phyloP scores from a whole-genome alignment of 2,113 vertebrate species.

The Ptilonorhynchus violaceus region DNA sequence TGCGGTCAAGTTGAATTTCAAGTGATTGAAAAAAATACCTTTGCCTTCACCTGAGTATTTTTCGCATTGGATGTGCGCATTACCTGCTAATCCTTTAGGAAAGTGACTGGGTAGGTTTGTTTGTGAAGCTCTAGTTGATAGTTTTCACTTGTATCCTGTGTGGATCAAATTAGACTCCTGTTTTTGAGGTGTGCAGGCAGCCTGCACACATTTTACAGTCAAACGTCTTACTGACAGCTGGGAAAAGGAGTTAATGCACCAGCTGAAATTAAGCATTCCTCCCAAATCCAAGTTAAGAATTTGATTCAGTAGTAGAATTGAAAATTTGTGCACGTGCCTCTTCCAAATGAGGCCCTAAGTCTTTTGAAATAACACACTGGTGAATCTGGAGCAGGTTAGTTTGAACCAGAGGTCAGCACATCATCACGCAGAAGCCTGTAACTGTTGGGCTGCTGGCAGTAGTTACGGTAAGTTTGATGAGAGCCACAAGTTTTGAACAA shows the following conservation, averaged over 20 bases:
- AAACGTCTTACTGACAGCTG: not conserved
- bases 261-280: not conserved
- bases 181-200: not conserved
- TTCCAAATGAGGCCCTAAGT: not conserved
- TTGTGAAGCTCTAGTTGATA: not conserved
- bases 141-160: not conserved
- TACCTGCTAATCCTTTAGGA: not conserved
- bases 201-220: not conserved
- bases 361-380: rapidly evolving
- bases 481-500: not conserved
- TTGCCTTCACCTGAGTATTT: not conserved
- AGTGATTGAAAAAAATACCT: not conserved
- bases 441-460: not conserved
- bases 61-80: rapidly evolving
- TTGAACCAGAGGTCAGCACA: not conserved
- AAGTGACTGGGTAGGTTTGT: not conserved
- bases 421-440: rapidly evolving
- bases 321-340: not conserved
- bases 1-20: not conserved
- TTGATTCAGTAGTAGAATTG: not conserved
- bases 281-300: not conserved
- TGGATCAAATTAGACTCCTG: not conserved
- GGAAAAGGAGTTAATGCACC: not conserved
- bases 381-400: not conserved
- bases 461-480: rapidly evolving